phyloP scores from a whole-genome alignment of 2,797 vertebrate genomes.

The Cygnus olor region DNA sequence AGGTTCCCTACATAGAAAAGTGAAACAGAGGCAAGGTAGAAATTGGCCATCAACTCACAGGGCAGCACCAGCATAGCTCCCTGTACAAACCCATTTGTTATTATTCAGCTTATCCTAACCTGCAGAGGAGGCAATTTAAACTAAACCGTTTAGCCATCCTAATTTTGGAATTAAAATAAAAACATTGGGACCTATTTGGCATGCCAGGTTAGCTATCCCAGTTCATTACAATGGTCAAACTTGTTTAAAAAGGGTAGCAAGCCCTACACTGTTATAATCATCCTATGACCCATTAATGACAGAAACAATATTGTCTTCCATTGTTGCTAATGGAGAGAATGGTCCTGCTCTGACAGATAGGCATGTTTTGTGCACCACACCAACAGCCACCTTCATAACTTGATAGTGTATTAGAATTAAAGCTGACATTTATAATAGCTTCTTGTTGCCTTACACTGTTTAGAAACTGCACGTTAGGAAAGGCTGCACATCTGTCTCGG shows the following conservation, averaged over 20 bases:
- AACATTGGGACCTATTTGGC: neutral
- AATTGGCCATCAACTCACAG: neutral
- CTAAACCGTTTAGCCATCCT: neutral
- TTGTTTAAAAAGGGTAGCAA: neutral
- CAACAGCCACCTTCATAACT: neutral
- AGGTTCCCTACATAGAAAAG: neutral
- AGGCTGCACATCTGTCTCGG: neutral
- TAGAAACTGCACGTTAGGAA: neutral
- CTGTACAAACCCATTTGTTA: neutral
- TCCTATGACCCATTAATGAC: neutral
- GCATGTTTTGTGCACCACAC: neutral
- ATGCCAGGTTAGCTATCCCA: neutral
- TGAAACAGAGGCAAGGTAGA: neutral
- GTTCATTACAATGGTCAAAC: neutral
- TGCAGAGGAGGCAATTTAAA: neutral
- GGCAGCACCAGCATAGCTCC: neutral
- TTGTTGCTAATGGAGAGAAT: neutral
- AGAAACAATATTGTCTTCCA: neutral
- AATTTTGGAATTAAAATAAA: neutral
- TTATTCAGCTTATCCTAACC: neutral
- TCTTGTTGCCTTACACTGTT: neutral
- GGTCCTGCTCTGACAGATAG: neutral
- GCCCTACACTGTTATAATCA: neutral
- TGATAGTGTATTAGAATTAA: neutral
- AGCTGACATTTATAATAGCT: constrained; percentile 8